Evolutionary conservation across 2,113 vertebrate genomes (phyloP), one percentile per base, ranked within the genome.

Genomic region (Nothoprocta perdicaria): DNA sequence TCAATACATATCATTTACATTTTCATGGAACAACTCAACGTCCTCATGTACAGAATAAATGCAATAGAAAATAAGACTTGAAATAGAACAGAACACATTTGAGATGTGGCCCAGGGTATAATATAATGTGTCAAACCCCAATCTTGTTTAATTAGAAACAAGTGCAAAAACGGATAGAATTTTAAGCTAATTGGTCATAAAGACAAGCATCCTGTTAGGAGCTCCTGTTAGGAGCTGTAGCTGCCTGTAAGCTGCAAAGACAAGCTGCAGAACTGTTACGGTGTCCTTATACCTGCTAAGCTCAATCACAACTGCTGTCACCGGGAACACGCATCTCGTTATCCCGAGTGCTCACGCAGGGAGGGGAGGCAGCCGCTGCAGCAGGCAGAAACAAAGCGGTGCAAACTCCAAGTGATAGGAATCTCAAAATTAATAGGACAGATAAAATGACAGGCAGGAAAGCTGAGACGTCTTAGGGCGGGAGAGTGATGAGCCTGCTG

Each of bases 371-470:
- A 91, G 22, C 65, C 74, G 63, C 53, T 65, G 58, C 43, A 83
- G 55, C 69, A 94, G 75, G 87, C 91, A 91, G 90, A 92, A 86
- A 78, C 0, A 3, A 85, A 86, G 60, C 83, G 87, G 90, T 73
- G 82, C 72, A 94, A 95, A 89, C 89, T 96, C 94, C 91, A 96
- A 91, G 63, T 60, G 84, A 94, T 91, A 82, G 80, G 63, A 88
- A 84, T 86, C 87, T 90, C 86, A 89, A 95, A 93, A 94, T 92
- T 94, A 96, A 95, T 86, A 91, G 82, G 86, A 86, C 81, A 92
- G 81, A 77, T 84, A 92, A 97, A 97, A 65, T 90, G 91, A 89
- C 87, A 96, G 80, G 63, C 66, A 68, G 52, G 62, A 73, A 88
- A 96, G 66, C 77, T 4, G 38, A 89, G 85, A 52, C 10, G 17